Conservation (phyloP, 2,888 invertebrate species). For the Pandemis corylana region DNA sequence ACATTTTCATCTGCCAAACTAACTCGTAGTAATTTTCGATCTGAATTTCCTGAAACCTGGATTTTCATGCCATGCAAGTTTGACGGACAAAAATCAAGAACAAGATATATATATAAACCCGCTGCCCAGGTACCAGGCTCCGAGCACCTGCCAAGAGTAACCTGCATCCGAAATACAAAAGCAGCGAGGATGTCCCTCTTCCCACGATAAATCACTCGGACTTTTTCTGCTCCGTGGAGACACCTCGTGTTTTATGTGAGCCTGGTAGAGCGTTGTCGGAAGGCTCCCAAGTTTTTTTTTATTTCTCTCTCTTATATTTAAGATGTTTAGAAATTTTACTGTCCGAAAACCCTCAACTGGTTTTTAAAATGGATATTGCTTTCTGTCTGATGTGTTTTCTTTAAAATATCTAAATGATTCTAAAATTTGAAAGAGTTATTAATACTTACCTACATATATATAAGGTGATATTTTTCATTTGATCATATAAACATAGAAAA, state of each 20-base stretch:
- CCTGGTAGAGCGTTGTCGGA: slow-evolving; percentile 59
- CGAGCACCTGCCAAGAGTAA: slow-evolving; percentile 59
- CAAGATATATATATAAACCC: slow-evolving; percentile 17
- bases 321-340: slow-evolving; percentile 35
- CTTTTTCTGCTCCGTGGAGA: slow-evolving; percentile 66
- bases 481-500: too few relatives aligned
- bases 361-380: neutral
- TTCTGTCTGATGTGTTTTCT: neutral
- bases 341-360: slow-evolving; percentile 11
- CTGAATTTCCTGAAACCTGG: too few relatives aligned
- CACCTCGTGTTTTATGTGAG: slow-evolving; percentile 72
- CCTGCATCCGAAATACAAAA: slow-evolving; percentile 64
- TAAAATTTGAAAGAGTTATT: too few relatives aligned
- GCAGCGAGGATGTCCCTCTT: slow-evolving; percentile 71
- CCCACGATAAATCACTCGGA: slow-evolving; percentile 77
- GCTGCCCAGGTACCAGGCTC: slow-evolving; percentile 52
- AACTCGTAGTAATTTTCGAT: too few relatives aligned
- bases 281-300: slow-evolving; percentile 51
- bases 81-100: slow-evolving; percentile 25
- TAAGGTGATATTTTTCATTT: too few relatives aligned
- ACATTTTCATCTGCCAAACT: too few relatives aligned
- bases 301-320: slow-evolving; percentile 45
- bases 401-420: neutral
- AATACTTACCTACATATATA: too few relatives aligned
- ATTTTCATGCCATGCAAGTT: neutral